phyloP scores from a whole-genome alignment of 2,113 vertebrate genomes.

The Sarotherodon lohbergeri region DNA sequence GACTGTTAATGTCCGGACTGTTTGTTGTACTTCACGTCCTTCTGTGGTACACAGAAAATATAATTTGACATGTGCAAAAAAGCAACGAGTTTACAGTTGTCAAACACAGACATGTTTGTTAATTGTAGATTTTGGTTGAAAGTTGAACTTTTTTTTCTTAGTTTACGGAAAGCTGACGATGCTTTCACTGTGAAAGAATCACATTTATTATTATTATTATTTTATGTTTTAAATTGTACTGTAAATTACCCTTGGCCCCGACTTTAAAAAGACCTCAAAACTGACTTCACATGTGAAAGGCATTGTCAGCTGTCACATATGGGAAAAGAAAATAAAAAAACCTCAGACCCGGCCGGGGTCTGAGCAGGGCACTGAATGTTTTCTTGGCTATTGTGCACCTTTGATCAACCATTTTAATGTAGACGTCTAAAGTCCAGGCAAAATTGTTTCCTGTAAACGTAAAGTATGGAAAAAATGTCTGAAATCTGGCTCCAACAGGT shows the following conservation, averaged over 20 bases:
- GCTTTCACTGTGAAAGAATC: not conserved
- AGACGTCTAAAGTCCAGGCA: not conserved
- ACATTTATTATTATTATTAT: not conserved
- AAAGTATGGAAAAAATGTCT: not conserved
- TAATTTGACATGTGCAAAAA: not conserved
- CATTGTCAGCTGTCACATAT: constrained; percentile 26
- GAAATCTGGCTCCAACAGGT: not conserved
- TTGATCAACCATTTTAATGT: constrained; percentile 39
- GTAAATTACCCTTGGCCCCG: not conserved
- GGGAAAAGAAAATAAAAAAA: not conserved
- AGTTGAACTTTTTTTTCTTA: not conserved
- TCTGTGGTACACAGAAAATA: not conserved
- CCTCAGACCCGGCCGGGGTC: not conserved
- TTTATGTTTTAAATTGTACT: not conserved
- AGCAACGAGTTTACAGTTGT: not conserved
- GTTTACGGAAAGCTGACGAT: not conserved
- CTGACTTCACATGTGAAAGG: not conserved
- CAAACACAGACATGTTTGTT: not conserved
- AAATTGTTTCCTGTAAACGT: not conserved
- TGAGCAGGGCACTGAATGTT: constrained; percentile 1
- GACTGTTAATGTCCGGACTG: not conserved
- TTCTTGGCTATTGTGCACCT: constrained; percentile 9
- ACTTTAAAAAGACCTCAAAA: not conserved
- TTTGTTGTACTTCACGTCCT: not conserved
- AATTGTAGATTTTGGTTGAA: not conserved